These are phyloP conservation scores for Pseudomyrmex concolor DNA, from an alignment of 1,140 invertebrate species.

Conservation along the genomic window DNA sequence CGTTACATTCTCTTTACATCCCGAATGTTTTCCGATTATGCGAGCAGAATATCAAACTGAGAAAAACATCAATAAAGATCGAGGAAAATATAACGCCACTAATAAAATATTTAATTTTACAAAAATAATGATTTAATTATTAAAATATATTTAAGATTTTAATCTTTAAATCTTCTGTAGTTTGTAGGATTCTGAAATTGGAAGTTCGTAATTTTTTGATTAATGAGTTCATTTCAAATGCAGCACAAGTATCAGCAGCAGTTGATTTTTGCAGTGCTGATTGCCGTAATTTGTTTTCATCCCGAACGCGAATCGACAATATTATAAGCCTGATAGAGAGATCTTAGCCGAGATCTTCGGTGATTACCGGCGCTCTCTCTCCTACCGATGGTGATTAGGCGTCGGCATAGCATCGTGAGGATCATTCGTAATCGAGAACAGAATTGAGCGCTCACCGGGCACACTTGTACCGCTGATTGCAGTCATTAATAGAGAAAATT, in stretches of 20 bases:
- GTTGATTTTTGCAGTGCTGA: conserved; percentile 9
- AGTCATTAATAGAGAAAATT: conserved; percentile 75
- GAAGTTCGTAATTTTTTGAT: no score
- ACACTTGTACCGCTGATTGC: conserved; percentile 68
- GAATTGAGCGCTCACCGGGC: conserved; percentile 70
- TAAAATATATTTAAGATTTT: no score
- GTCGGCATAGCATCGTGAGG: conserved; percentile 62
- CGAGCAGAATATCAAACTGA: no score
- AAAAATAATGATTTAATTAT: no score
- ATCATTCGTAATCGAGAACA: conserved; percentile 73
- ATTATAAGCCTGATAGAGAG: conserved; percentile 68
- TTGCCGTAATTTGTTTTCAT: conserved; percentile 38
- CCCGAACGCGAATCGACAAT: conserved; percentile 50
- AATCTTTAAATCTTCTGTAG: no score
- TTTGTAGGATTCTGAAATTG: no score
- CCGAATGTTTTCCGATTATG: no score
- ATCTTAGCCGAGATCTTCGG: conserved; percentile 58
- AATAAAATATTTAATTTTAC: no score
- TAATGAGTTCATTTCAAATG: neutral
- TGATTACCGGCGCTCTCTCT: conserved; percentile 57
- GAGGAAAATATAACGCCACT: no score
- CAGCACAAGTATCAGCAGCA: neutral
- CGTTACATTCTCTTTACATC: no score
- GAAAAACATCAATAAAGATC: no score
- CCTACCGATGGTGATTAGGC: conserved; percentile 65